Conservation (phyloP, 2,113 vertebrate species). For the Dromiciops gliroides region DNA sequence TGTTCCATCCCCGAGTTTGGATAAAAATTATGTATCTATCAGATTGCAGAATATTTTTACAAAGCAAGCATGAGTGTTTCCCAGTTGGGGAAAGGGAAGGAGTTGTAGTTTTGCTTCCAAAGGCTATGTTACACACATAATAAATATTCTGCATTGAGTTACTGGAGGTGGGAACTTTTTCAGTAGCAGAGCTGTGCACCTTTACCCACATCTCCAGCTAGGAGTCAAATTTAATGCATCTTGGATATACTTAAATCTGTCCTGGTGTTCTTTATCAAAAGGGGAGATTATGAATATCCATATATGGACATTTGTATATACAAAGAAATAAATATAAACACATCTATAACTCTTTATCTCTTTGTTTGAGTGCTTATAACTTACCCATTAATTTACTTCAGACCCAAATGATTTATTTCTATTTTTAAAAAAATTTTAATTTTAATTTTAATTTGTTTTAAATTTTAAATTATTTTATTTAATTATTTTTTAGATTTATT, state of each 20-base stretch:
- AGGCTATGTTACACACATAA: background rate
- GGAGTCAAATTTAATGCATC: background rate
- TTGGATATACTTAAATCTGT: background rate
- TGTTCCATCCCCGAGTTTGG: background rate
- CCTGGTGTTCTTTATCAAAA: background rate
- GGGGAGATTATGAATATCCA: background rate
- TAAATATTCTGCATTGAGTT: background rate
- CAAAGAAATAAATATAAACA: background rate
- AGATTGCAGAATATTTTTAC: background rate
- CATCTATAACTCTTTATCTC: background rate
- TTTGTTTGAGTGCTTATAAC: constrained; percentile 26
- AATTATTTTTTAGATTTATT: too few relatives aligned
- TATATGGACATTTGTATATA: background rate
- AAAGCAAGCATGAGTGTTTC: constrained; percentile 28
- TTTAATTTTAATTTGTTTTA: too few relatives aligned
- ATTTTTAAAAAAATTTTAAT: too few relatives aligned
- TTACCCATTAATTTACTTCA: constrained; percentile 3
- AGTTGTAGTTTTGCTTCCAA: background rate
- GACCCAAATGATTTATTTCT: constrained; percentile 23
- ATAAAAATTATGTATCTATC: background rate
- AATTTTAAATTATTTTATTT: too few relatives aligned
- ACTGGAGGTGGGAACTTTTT: background rate
- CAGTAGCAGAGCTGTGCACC: background rate
- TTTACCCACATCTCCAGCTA: background rate
- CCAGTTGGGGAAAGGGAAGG: constrained; percentile 14